Evolutionary conservation across 2,797 vertebrate genomes (phyloP).

Genomic region (Schizopygopsis malacanthus): DNA sequence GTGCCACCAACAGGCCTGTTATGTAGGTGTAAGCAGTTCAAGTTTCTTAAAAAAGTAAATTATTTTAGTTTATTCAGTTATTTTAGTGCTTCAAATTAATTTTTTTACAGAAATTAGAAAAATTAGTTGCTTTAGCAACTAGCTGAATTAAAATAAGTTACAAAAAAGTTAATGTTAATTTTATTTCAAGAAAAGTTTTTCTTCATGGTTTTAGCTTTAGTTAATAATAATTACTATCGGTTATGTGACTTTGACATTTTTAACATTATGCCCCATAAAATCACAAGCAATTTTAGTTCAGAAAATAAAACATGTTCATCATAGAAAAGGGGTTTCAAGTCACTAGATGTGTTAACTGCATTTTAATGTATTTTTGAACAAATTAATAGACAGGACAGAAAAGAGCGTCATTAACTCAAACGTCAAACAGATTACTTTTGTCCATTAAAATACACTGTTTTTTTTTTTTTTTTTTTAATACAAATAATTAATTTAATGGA

Average conservation of each 20-base stretch:
- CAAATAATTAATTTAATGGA: slow-evolving; percentile 3
- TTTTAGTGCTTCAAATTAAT: not conserved
- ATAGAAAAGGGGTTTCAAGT: not conserved
- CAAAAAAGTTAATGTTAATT: not conserved
- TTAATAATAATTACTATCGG: not conserved
- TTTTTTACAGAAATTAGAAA: not conserved
- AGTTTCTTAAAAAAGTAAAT: too few species aligned
- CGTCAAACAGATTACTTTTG: slow-evolving; percentile 5
- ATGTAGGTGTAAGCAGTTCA: too few species aligned
- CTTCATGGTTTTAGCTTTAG: not conserved
- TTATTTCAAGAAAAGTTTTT: not conserved
- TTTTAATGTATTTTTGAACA: not conserved
- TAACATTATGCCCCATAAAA: not conserved
- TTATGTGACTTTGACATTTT: not conserved
- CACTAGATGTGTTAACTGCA: not conserved
- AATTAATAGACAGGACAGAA: not conserved
- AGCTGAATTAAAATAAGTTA: not conserved
- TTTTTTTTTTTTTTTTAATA: not conserved
- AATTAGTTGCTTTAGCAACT: not conserved
- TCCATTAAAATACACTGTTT: slow-evolving; percentile 12
- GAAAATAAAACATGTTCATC: not conserved
- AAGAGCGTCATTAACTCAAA: not conserved
- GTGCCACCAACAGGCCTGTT: too few species aligned
- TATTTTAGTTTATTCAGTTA: not conserved
- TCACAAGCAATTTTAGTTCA: not conserved